Evolutionary conservation across 2,888 invertebrate species (phyloP), one percentile per base, ranked within the genome.

Genomic region (Tillus elongatus): DNA sequence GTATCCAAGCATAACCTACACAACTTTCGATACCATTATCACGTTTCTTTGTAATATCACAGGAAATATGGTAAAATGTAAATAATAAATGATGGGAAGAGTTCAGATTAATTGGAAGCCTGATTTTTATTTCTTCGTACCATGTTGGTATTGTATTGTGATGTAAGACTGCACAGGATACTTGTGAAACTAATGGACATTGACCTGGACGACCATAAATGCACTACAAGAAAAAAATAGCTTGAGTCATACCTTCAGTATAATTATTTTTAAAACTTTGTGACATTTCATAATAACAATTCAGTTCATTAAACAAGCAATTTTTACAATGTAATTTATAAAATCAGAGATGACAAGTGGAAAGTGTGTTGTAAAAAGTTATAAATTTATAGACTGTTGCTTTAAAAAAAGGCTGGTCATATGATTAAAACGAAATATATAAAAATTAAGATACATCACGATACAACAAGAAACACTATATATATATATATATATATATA

Each of bases 1-100:
- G 90, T 41, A 88, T 67, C 96, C 96, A 98, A 1, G 95, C 82
- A 64, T 88, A 95, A 42, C 97, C 97, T 36, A 96, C 87, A 52
- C 88, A 81, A 46, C 77, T 84, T 61, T 88, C 88, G 10, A 84
- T 74, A 40, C 79, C 78, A 16, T 79, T 74, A 47, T 84, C 83
- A 36, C 79, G 76, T 57, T 84, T 84, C 52, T 74, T 75, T 34
- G 83, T 75, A 46, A 84, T 74, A 66, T 91, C 87, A 60, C 96
- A 95, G 42, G 92, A 91, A 42, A 98, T 86, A 63, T 97, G 97
- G 58, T 88, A 84, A 68, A 97, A 96, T 2, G 89, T 88, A 68
- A 97, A 96, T 35, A 97, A 72, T 38, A 98, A 67, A 61, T 97
- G 97, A 64, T 96, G 96, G 35, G 82, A 79, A 0, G 79, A 67